A percentile compares a stretch with the other conserved stretches of the same genome.
These are phyloP conservation scores for Tetramorium alpestre DNA, from an alignment of 1,140 invertebrate genomes.

Conservation along the genomic window DNA sequence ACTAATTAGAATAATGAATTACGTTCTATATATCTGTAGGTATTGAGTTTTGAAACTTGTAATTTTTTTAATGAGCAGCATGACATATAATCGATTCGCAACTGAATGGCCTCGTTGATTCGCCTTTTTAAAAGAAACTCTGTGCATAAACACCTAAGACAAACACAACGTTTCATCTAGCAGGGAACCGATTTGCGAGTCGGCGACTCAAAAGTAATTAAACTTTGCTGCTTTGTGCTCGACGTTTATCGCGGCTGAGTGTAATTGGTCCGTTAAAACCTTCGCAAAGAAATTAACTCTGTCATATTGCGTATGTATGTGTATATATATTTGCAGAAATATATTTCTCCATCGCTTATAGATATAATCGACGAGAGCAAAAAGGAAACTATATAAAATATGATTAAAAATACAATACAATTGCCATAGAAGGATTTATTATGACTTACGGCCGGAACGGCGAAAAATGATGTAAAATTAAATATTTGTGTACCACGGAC, in stretches of 20 bases:
- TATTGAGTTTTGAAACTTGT: background rate
- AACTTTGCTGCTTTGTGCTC: constrained; percentile 47
- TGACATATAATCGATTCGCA: background rate
- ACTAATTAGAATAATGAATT: background rate
- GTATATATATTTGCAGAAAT: background rate
- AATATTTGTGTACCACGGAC: background rate
- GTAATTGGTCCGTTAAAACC: constrained; percentile 22
- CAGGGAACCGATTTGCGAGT: constrained; percentile 17
- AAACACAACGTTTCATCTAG: constrained; percentile 27
- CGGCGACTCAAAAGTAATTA: constrained; percentile 37
- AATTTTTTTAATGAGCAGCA: background rate
- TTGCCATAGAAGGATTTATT: background rate
- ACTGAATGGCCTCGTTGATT: background rate
- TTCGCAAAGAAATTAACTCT: constrained; percentile 42
- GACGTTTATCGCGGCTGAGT: constrained; percentile 26
- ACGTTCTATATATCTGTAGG: background rate
- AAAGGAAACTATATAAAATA: background rate
- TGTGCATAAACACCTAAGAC: background rate
- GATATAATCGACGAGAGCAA: background rate
- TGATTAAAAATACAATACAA: background rate
- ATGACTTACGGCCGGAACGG: background rate
- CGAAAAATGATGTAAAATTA: background rate
- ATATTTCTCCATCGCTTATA: background rate
- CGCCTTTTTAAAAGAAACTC: constrained; percentile 18
- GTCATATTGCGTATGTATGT: constrained; percentile 1